Evolutionary conservation across 2,113 vertebrate genomes (phyloP).

Genomic region (Galemys pyrenaicus): DNA sequence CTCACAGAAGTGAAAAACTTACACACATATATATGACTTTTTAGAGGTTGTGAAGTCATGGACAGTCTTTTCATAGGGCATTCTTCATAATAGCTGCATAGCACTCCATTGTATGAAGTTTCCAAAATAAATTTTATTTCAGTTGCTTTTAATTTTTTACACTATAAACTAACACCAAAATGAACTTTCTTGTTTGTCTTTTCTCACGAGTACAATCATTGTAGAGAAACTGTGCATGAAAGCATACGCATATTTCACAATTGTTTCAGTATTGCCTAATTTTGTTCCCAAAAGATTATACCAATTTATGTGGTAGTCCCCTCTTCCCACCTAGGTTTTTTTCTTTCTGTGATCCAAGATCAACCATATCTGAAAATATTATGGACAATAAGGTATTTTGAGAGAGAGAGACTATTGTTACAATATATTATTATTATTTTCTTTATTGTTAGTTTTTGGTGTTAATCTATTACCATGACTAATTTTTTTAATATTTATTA

Average conservation of each 20-base stretch:
- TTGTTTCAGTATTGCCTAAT: neutral
- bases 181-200: neutral
- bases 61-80: neutral
- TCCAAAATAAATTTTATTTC: neutral
- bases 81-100: neutral
- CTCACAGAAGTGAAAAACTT: neutral
- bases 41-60: neutral
- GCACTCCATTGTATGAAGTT: neutral
- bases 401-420: neutral
- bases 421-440: neutral
- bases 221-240: neutral
- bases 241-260: neutral
- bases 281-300: neutral
- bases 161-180: neutral
- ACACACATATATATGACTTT: neutral
- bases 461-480: neutral
- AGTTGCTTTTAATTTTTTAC: conserved; percentile 8
- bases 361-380: neutral
- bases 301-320: neutral
- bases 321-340: neutral
- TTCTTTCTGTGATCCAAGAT: neutral
- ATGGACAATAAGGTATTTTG: neutral
- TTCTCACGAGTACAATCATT: neutral
- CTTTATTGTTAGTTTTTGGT: neutral
- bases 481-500: no score